A percentile compares a stretch with the other conserved stretches of the same genome.
Evolutionary conservation across 2,888 invertebrate species (phyloP).

Genomic region (Deladenus siricidicola): DNA sequence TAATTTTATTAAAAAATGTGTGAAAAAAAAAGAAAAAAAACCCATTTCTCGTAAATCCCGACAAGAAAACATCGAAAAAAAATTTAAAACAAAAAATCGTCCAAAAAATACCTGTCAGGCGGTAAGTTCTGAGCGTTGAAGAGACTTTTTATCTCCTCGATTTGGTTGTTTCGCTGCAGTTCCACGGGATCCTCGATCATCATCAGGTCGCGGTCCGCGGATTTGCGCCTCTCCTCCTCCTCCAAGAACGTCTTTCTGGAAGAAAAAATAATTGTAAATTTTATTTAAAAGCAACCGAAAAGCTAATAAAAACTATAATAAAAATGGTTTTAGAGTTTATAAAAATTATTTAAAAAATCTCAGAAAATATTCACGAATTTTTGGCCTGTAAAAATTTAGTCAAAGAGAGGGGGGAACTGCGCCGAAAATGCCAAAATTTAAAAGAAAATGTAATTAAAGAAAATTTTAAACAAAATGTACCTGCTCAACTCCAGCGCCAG

Average conservation of each 20-base stretch:
- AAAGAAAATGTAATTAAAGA: background rate
- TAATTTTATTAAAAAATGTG: background rate
- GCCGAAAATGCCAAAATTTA: no score
- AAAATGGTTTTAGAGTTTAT: background rate
- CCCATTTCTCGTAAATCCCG: background rate
- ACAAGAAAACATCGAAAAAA: background rate
- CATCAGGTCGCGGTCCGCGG: constrained; percentile 18
- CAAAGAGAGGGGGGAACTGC: no score
- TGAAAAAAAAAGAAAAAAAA: background rate
- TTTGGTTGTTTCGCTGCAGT: constrained; percentile 27
- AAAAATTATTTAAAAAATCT: no score
- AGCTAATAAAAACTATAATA: background rate
- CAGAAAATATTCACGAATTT: no score
- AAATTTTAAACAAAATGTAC: constrained; percentile 9
- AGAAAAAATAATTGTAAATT: background rate
- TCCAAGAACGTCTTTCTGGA: constrained; percentile 22
- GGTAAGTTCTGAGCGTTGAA: constrained; percentile 12
- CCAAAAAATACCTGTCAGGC: background rate
- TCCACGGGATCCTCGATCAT: constrained; percentile 30
- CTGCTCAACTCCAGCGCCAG: constrained; percentile 29
- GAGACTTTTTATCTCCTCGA: constrained; percentile 32
- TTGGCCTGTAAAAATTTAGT: no score
- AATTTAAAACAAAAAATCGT: no score
- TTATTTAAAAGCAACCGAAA: background rate
- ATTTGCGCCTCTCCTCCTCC: constrained; percentile 13